These are phyloP conservation scores for Dexiosoma caninum DNA, from an alignment of 2,888 invertebrate genomes.

Conservation along the genomic window DNA sequence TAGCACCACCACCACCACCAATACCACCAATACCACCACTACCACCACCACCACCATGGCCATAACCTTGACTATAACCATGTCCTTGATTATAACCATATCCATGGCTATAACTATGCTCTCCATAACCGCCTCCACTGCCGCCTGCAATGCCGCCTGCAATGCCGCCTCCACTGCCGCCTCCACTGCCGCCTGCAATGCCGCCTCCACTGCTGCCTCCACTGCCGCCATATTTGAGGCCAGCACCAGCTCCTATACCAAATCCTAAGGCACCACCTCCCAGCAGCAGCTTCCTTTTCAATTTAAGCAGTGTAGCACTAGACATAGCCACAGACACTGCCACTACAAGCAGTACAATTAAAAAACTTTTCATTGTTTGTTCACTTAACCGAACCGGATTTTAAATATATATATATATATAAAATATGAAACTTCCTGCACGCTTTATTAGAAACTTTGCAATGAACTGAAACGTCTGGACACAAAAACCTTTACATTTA, in stretches of 20 bases:
- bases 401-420: background rate
- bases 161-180: conserved; percentile 44
- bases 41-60: conserved; percentile 31
- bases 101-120: conserved; percentile 9
- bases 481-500: conserved; percentile 55
- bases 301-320: conserved; percentile 63
- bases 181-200: conserved; percentile 56
- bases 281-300: conserved; percentile 50
- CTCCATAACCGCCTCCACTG: conserved; percentile 36
- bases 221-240: conserved; percentile 11
- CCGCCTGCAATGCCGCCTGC: no score
- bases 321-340: conserved; percentile 39
- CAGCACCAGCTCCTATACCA: conserved; percentile 19
- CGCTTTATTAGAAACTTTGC: conserved; percentile 52
- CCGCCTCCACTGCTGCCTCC: conserved; percentile 29
- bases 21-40: no score
- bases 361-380: conserved; percentile 43
- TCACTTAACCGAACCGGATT: conserved; percentile 36
- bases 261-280: conserved; percentile 57
- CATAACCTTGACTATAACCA: conserved; percentile 19
- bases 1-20: conserved; percentile 39
- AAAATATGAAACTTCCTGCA: background rate
- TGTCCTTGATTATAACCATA: conserved; percentile 22
- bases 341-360: conserved; percentile 26
- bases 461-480: conserved; percentile 56